Base-by-base conservation (phyloP, 2,888 invertebrate genomes). In the Rambutsinella grinnellia region DNA sequence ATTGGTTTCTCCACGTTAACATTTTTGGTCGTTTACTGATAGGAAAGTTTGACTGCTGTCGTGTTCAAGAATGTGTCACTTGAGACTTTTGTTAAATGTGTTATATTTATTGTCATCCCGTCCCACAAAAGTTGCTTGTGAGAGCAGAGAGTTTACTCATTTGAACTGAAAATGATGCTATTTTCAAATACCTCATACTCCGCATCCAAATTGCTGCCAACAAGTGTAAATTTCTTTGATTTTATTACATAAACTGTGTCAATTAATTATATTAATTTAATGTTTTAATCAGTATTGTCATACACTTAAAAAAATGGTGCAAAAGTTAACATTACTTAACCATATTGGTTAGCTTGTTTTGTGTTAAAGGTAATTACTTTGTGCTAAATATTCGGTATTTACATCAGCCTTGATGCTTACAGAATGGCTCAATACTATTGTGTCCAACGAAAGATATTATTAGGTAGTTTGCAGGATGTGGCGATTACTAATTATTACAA, bases 161-260 rank as follows among this genome's bases (percentile, higher is more conserved):
- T n/a, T n/a, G n/a, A n/a, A n/a, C n/a, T n/a, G n/a, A n/a, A n/a
- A 69, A 77, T 21, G 54, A 21, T 54, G 54, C 54, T 54, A 21
- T 36, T 36, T 36, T 36, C 36, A 5, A 36, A 36, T 36, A 36
- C 24, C 17, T 54, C 54, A 54, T 54, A 3, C 54, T 21, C 8
- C 23, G 17, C 23, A 23, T 54, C 23, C 21, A n/a, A 44, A 44
- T n/a, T n/a, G 54, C 54, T 54, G 54, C 54, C 54, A 54, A 54
- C 51, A 51, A 13, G 3, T 8, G 21, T 21, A 54, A 21, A 54
- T 21, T 54, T 51, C 6, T 54, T 21, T 21, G 21, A 54, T 17
- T 54, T 54, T 15, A 54, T 54, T 54, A 36, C n/a, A n/a, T n/a
- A n/a, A n/a, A n/a, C n/a, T 54, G 54, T 54, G 54, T 54, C 54